Conservation (phyloP, 2,797 vertebrate species). For the Pangasius mekongensis region DNA sequence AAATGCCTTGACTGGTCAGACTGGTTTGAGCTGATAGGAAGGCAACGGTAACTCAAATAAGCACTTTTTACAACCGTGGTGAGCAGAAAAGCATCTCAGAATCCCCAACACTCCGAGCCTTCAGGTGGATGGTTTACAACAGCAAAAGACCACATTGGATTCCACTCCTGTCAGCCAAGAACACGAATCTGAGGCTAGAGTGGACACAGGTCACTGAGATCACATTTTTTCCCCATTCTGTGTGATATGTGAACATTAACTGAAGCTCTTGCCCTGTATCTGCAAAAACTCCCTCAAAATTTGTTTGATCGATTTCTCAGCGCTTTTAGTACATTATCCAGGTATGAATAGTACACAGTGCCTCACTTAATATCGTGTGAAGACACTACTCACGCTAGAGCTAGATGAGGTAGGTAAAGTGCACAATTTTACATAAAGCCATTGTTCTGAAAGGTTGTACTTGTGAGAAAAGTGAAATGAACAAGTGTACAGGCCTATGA, state of each 20-base stretch:
- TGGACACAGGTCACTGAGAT: neutral
- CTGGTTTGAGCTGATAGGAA: neutral
- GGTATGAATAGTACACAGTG: neutral
- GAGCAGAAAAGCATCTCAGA: neutral
- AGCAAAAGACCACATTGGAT: neutral
- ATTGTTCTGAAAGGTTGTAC: too few relatives aligned
- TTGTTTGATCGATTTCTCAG: neutral
- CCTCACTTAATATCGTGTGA: neutral
- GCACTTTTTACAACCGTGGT: neutral
- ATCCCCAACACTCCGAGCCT: neutral
- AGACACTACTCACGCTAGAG: neutral
- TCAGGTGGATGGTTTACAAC: neutral
- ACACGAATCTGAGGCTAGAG: neutral
- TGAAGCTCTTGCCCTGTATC: neutral
- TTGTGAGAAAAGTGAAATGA: too few relatives aligned
- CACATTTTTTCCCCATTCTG: neutral
- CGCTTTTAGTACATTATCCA: neutral
- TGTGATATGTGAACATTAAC: neutral
- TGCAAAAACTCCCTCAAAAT: too few relatives aligned
- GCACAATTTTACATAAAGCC: too few relatives aligned
- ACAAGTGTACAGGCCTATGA: too few relatives aligned
- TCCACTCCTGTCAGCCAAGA: neutral
- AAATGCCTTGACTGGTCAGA: too few relatives aligned
- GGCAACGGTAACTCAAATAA: neutral
- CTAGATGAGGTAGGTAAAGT: neutral